Conservation (phyloP, 1,140 invertebrate genomes). For the Drosophila cardini region DNA sequence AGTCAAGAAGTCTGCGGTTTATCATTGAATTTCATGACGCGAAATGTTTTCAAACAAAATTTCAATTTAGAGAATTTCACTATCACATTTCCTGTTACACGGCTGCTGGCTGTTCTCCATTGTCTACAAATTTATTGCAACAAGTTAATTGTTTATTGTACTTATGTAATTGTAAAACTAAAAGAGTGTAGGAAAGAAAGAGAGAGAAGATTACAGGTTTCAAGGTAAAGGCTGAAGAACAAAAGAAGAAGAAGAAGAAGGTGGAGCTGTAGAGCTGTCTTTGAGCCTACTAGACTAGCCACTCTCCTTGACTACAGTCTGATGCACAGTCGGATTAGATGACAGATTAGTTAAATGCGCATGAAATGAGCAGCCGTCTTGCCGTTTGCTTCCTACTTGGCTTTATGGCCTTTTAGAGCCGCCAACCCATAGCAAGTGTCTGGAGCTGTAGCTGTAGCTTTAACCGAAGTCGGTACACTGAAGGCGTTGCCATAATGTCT, state of each 20-base stretch:
- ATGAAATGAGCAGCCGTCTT: conserved; percentile 70
- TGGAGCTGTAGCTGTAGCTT: conserved; percentile 1
- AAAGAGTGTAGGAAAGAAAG: background rate
- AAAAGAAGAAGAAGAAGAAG: conserved; percentile 18
- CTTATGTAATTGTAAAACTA: conserved; percentile 54
- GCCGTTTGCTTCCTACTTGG: conserved; percentile 57
- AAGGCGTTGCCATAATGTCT: conserved; percentile 71
- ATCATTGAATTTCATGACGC: conserved; percentile 50
- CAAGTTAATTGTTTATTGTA: conserved; percentile 70
- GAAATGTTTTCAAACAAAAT: conserved; percentile 59
- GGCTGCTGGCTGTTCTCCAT: conserved; percentile 21
- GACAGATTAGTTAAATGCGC: conserved; percentile 81
- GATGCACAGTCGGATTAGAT: conserved; percentile 73
- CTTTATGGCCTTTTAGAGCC: conserved; percentile 41
- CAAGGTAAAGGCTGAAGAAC: conserved; percentile 34
- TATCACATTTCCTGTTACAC: conserved; percentile 59
- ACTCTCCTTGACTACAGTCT: conserved; percentile 53
- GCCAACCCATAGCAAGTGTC: background rate
- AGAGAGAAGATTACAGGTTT: conserved; percentile 10
- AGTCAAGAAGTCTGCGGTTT: conserved; percentile 59
- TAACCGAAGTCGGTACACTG: conserved; percentile 1
- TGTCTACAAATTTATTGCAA: conserved; percentile 53
- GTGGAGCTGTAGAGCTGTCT: background rate
- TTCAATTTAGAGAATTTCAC: conserved; percentile 56
- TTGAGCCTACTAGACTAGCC: conserved; percentile 7